Evolutionary conservation across 2,113 vertebrate species (phyloP), one percentile per base, ranked within the genome.

Genomic region (Strix uralensis): DNA sequence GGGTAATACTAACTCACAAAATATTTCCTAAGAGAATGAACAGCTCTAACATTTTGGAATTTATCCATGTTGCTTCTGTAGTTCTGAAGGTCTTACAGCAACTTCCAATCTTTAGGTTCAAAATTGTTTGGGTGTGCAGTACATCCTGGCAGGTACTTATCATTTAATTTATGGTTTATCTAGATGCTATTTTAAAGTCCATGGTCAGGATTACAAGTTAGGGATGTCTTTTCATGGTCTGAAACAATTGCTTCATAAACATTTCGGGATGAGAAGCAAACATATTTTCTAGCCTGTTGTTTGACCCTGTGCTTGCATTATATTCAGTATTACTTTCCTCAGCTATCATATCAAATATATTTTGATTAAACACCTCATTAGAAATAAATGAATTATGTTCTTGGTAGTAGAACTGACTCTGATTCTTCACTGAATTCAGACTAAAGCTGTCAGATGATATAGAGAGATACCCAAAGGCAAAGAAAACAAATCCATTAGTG

Each of bases 331-430:
- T 52, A n/a, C n/a, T 88, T 86, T 86, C 16, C 17, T 62, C 10
- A 54, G 36, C 58, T 79, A 66, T 62, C 62, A 20, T 58, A 71
- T 65, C 6, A 71, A 92, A 72, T 70, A 32, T 46, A 51, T 80
- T 95, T 92, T 90, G 67, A 82, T 85, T 82, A 91, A 82, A 62
- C 12, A 52, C 23, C 27, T 88, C 67, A 74, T 96, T 89, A 92
- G 40, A 86, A 93, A 58, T 23, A 90, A 88, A 86, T 72, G 18
- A 63, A 36, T 73, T 47, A 14, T 88, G 13, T 86, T 67, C n/a
- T 81, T 65, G 54, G 36, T 74, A 46, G 19, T 71, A 66, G 74
- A 84, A 71, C 27, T 71, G 49, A 67, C 22, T 65, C 22, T 59
- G 59, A 52, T 40, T 69, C 57, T 86, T 75, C 20, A 7, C 36